Evolutionary conservation across 2,888 invertebrate species (phyloP).

Genomic region (Stenotaenia linearis): DNA sequence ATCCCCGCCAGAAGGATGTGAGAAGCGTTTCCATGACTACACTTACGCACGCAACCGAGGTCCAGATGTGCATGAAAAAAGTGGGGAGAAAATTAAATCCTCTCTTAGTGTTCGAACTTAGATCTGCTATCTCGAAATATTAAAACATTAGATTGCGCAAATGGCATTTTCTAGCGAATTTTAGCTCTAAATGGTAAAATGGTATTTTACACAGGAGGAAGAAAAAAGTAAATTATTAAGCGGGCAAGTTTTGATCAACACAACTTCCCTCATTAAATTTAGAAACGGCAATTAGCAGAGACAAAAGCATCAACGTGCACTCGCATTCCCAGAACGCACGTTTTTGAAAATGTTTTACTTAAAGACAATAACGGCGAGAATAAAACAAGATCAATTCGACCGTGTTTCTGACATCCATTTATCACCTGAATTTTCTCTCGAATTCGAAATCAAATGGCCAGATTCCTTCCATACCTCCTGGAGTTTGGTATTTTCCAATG

Average conservation of each 20-base stretch:
- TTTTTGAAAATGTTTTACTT: not conserved
- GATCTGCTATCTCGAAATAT: not conserved
- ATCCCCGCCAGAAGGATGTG: not conserved
- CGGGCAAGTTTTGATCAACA: not conserved
- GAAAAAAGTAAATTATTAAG: not conserved
- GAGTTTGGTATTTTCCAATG: not conserved
- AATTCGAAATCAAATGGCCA: too few relatives aligned
- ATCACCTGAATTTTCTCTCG: too few relatives aligned
- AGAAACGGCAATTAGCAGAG: slow-evolving; percentile 3
- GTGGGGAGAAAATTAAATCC: not conserved
- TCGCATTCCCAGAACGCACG: not conserved
- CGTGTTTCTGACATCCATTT: not conserved
- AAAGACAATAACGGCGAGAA: not conserved
- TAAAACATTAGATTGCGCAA: not conserved
- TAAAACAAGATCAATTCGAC: not conserved
- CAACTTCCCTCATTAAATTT: not conserved
- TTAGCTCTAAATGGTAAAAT: too few relatives aligned
- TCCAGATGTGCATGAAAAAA: not conserved
- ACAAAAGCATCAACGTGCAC: slow-evolving; percentile 3
- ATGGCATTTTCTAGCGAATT: too few relatives aligned
- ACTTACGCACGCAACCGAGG: not conserved
- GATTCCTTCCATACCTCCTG: not conserved
- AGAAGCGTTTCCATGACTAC: slow-evolving; percentile 13
- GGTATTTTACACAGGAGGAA: not conserved
- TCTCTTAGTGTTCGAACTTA: not conserved